phyloP scores from a whole-genome alignment of 2,113 vertebrate genomes.

The Dissostichus mawsoni region DNA sequence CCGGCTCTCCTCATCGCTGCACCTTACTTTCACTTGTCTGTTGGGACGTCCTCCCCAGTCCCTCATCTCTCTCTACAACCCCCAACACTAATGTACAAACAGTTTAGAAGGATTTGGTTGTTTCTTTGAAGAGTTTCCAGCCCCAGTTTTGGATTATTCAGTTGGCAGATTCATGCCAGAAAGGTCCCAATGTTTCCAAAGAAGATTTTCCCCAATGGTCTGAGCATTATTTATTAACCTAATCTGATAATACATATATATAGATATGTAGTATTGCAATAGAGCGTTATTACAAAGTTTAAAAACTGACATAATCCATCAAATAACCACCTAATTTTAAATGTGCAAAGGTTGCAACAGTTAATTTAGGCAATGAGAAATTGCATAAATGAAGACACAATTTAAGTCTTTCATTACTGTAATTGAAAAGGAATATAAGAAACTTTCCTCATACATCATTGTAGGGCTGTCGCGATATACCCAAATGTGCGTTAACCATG shows the following conservation, averaged over 20 bases:
- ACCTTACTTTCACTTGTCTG: constrained; percentile 56
- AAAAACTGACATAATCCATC: constrained; percentile 17
- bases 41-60: constrained; percentile 51
- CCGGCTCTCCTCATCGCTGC: constrained; percentile 35
- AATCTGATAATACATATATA: neutral
- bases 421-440: neutral
- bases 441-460: neutral
- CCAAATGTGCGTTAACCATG: too few relatives aligned
- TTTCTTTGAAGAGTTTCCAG: neutral
- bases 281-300: too few relatives aligned
- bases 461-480: too few relatives aligned
- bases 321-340: neutral
- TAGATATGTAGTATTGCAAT: neutral
- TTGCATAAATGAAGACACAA: constrained; percentile 27
- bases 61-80: constrained; percentile 58
- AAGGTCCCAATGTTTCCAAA: neutral
- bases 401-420: neutral
- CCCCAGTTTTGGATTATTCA: neutral
- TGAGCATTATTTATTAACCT: too few relatives aligned
- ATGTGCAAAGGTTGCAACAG: constrained; percentile 13
- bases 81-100: neutral
- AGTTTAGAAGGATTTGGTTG: neutral
- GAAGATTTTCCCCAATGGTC: neutral
- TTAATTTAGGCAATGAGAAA: constrained; percentile 31
- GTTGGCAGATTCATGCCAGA: neutral